phyloP scores from a whole-genome alignment of 2,113 vertebrate species.

The Columba livia region DNA sequence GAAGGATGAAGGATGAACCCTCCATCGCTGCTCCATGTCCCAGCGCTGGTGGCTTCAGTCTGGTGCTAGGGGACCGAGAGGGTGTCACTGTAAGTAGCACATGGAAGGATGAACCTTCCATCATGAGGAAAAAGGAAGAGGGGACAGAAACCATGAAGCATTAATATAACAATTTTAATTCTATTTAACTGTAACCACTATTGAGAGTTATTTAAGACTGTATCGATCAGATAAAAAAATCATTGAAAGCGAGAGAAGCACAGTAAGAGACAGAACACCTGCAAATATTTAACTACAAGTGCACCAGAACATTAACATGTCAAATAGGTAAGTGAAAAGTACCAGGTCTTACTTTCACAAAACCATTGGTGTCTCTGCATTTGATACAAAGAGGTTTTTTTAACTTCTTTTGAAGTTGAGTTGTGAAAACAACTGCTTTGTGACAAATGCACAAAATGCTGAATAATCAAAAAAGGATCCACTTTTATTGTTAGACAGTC shows the following conservation, averaged over 20 bases:
- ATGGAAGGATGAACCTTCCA: background rate
- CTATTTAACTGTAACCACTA: background rate
- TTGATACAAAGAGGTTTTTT: background rate
- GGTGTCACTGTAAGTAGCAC: background rate
- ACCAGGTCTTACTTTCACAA: background rate
- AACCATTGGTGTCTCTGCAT: background rate
- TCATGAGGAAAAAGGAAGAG: background rate
- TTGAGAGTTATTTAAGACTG: background rate
- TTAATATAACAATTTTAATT: background rate
- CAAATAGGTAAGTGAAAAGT: background rate
- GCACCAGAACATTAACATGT: background rate
- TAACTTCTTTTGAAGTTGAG: background rate
- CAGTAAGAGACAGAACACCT: background rate
- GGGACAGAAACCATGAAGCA: background rate
- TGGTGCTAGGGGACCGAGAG: background rate
- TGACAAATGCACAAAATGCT: slow-evolving; percentile 15
- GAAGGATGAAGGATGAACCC: background rate
- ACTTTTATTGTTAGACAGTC: slow-evolving; percentile 27
- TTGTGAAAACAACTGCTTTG: background rate
- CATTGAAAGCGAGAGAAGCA: background rate
- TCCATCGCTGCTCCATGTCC: background rate
- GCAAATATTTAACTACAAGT: background rate
- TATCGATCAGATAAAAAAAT: background rate
- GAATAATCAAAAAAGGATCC: background rate
- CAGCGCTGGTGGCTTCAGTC: background rate